Conservation (phyloP, 2,113 vertebrate species). For the Trachemys scripta region DNA sequence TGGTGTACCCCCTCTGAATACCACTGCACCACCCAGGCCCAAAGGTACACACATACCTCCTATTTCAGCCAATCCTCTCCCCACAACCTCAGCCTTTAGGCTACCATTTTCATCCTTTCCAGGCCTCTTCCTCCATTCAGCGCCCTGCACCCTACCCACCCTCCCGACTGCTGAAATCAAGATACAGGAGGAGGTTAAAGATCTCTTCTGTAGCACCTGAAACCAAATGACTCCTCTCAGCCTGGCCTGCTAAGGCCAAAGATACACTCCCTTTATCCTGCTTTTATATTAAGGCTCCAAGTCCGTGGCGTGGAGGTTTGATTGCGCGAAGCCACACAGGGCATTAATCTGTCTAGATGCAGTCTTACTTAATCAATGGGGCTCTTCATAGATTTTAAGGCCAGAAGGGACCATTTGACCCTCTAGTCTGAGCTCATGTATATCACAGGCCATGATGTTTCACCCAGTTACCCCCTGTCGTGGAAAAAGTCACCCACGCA, state of each 20-base stretch:
- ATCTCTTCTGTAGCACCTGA: neutral
- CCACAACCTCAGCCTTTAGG: neutral
- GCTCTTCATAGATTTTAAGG: neutral
- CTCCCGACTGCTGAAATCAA: neutral
- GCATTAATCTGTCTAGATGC: neutral
- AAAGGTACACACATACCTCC: neutral
- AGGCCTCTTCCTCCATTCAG: accelerated
- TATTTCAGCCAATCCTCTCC: neutral
- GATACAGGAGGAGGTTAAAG: neutral
- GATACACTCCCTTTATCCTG: neutral
- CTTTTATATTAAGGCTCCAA: neutral
- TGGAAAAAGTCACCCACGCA: no score
- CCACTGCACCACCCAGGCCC: neutral
- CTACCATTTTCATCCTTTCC: neutral
- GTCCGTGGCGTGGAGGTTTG: accelerated
- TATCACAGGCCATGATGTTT: conserved; percentile 47
- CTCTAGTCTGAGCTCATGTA: neutral
- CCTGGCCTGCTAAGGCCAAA: neutral
- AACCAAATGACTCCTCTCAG: neutral
- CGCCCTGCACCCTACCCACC: neutral
- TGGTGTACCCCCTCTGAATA: neutral
- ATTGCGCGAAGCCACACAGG: neutral
- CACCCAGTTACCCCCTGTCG: neutral
- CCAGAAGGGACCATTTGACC: neutral
- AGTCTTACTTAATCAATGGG: neutral